Evolutionary conservation across 2,797 vertebrate genomes (phyloP).

Genomic region (Tympanoctomys barrerae): DNA sequence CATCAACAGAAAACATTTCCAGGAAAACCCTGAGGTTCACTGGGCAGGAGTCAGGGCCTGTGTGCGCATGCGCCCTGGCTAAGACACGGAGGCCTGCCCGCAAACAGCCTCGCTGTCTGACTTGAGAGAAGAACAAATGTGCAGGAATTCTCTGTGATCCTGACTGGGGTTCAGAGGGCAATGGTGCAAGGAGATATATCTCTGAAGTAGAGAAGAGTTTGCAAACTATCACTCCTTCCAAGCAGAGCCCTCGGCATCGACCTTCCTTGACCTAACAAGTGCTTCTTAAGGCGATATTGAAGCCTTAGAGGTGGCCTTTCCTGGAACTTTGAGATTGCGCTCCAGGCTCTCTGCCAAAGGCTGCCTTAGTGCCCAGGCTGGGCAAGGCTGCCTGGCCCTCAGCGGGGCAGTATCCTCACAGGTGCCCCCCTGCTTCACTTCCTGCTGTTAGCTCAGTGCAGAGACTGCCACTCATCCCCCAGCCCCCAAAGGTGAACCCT

Average conservation of each 20-base stretch:
- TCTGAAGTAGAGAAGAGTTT: not conserved
- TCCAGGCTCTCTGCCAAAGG: not conserved
- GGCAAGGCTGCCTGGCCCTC: not conserved
- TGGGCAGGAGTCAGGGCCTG: not conserved
- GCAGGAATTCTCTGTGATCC: not conserved
- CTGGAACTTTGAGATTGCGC: not conserved
- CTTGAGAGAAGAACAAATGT: not conserved
- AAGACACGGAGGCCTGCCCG: not conserved
- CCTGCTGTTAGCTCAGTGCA: not conserved
- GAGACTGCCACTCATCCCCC: not conserved
- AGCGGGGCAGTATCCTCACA: not conserved
- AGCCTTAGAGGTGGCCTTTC: not conserved
- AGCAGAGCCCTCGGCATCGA: not conserved
- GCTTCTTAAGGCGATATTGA: not conserved
- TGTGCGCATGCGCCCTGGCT: no score
- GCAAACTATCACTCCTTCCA: not conserved
- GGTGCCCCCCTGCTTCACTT: not conserved
- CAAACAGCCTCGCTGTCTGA: not conserved
- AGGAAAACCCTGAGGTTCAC: not conserved
- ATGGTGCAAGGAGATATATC: not conserved
- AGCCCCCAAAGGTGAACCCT: not conserved
- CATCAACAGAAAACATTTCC: constrained; percentile 17
- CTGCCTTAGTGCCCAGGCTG: not conserved
- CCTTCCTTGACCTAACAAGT: not conserved
- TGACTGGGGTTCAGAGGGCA: not conserved